Percentiles rank a stretch among this genome's conserved stretches.
These are phyloP conservation scores for Amazonetta brasiliensis DNA, from an alignment of 2,797 vertebrate species.

Conservation along the genomic window DNA sequence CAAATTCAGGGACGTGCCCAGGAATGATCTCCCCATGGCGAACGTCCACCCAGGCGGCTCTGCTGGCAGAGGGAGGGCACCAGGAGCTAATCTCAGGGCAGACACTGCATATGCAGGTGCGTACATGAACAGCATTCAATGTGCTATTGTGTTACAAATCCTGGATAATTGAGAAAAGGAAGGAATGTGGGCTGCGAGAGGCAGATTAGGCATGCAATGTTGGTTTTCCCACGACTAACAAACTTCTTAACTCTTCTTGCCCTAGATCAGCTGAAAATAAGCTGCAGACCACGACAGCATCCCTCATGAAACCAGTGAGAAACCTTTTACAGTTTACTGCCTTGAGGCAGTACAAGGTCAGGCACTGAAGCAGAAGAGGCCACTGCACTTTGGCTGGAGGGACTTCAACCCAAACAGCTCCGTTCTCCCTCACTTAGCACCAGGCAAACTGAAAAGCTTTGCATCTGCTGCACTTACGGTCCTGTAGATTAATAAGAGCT, in stretches of 20 bases:
- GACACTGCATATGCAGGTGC: background rate
- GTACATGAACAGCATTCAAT: background rate
- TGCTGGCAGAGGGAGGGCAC: background rate
- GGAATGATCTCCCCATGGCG: background rate
- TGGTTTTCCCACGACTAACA: background rate
- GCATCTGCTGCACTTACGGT: background rate
- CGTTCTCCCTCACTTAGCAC: background rate
- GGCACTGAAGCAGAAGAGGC: background rate
- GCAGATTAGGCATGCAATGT: background rate
- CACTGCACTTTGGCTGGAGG: background rate
- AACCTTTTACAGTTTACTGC: background rate
- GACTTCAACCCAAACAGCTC: background rate
- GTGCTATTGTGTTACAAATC: background rate
- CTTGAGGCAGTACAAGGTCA: background rate
- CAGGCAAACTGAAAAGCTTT: background rate
- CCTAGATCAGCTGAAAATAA: background rate
- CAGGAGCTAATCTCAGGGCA: background rate
- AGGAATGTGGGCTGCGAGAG: background rate
- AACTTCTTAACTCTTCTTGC: background rate
- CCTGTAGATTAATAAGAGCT: background rate
- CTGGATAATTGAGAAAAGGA: background rate
- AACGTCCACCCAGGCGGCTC: background rate
- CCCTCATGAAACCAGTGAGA: background rate
- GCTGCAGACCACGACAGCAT: background rate
- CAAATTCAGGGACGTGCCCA: background rate